Evolutionary conservation across 2,797 vertebrate genomes (phyloP).

Genomic region (Cryptoblepharus egeriae): DNA sequence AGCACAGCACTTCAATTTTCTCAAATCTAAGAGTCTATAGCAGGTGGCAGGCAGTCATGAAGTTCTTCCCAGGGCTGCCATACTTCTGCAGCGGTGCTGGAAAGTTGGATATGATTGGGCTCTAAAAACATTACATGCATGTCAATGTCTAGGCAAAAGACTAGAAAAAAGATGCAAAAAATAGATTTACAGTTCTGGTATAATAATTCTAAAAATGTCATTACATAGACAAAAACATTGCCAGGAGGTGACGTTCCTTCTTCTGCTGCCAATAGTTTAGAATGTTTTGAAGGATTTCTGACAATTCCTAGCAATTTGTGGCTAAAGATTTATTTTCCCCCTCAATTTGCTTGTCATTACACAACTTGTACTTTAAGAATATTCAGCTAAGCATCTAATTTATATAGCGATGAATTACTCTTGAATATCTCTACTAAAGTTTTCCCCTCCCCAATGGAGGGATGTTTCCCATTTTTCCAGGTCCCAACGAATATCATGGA

Average conservation of each 20-base stretch:
- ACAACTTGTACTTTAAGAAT: neutral
- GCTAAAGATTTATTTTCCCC: neutral
- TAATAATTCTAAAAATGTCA: accelerated
- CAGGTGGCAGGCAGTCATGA: too few relatives aligned
- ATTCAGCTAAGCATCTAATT: neutral
- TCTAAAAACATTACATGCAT: neutral
- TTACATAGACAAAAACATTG: accelerated
- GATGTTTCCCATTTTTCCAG: too few relatives aligned
- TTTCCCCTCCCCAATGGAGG: too few relatives aligned
- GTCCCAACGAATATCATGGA: too few relatives aligned
- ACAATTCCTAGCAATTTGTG: neutral
- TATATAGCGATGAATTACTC: slow-evolving; percentile 1
- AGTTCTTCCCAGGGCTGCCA: too few relatives aligned
- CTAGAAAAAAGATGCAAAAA: neutral
- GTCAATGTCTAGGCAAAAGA: accelerated
- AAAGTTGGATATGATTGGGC: too few relatives aligned
- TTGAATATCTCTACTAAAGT: neutral
- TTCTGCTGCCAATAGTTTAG: neutral
- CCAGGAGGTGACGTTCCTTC: neutral
- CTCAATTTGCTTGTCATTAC: neutral
- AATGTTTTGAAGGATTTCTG: neutral
- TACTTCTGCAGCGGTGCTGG: too few relatives aligned
- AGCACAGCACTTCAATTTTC: slow-evolving; percentile 2
- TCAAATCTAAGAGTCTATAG: neutral
- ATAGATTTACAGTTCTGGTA: neutral